Evolutionary conservation across 2,888 invertebrate species (phyloP).

Genomic region (Luperina nickerlii): DNA sequence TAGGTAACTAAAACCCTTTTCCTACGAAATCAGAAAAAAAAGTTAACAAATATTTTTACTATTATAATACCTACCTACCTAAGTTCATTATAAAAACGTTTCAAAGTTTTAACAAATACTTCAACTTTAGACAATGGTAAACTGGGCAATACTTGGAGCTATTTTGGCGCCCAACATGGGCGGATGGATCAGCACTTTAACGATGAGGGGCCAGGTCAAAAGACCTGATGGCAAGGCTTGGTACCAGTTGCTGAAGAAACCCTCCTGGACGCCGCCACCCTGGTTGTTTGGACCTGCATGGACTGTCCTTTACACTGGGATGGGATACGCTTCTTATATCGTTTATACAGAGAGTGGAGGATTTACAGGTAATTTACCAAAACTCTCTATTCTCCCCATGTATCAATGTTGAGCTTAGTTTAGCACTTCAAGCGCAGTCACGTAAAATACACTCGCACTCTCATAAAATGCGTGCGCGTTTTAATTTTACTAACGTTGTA

Average conservation of each 20-base stretch:
- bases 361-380: slow-evolving; percentile 88
- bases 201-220: slow-evolving; percentile 91
- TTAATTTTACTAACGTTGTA: no score
- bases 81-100: not conserved
- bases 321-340: slow-evolving; percentile 97
- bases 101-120: not conserved
- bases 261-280: slow-evolving; percentile 93
- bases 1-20: not conserved
- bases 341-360: slow-evolving; percentile 95
- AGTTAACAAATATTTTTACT: no score
- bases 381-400: not conserved
- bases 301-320: slow-evolving; percentile 94
- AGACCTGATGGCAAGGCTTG: slow-evolving; percentile 77
- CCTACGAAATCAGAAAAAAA: not conserved
- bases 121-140: slow-evolving; percentile 73
- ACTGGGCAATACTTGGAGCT: slow-evolving; percentile 80
- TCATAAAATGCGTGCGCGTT: no score
- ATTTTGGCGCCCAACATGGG: slow-evolving; percentile 73
- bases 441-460: no score
- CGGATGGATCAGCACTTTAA: slow-evolving; percentile 90
- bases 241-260: slow-evolving; percentile 89
- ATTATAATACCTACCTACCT: not conserved
- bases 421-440: not conserved
- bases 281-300: slow-evolving; percentile 95
- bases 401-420: not conserved